Base-by-base conservation (phyloP, 2,113 vertebrate genomes). In the Progne subis region DNA sequence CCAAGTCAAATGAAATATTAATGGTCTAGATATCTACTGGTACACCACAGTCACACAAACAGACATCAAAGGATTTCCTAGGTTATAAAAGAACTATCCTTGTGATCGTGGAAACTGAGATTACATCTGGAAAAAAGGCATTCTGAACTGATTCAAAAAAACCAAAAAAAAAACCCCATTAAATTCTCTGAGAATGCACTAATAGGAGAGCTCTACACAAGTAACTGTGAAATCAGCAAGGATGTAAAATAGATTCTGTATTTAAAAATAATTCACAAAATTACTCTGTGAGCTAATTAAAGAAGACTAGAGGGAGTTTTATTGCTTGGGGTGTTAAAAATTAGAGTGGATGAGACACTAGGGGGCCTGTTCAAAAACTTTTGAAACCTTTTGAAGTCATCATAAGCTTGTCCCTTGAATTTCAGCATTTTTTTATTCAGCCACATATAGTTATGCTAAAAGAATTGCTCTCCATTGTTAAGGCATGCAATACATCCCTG, bases 191-290 rank as follows among this genome's bases (percentile, higher is more conserved):
- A 67, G 63, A 92, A 85, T 18, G 8, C 37, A 23, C 44, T 82
- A 71, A 49, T 67, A 86, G 34, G 20, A 89, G 41, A 88, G 15
- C 37, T 81, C 69, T 56, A 37, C 59, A 68, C 41, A 90, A 83
- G 90, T 68, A 47, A 93, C 82, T 88, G 55, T 91, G 72, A 94
- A 93, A 81, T 81, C 68, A 81, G 57, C 37, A 74, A 92, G 68
- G 79, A 60, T 94, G 37, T 67, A 39, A 90, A 85, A 79, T n/a
- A 43, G 64, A 93, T 90, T 95, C 69, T 69, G 31, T 82, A 84
- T 95, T 96, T 96, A 84, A 95, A 95, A 94, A 90, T 88, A 90
- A 94, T 91, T 91, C 69, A 82, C 60, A 87, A 74, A 94, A 96
- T 96, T 90, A 94, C 64, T 65, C 46, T 72, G 55, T 85, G 74